Conservation (phyloP, 2,888 invertebrate species). For the Eutolmus rufibarbis region DNA sequence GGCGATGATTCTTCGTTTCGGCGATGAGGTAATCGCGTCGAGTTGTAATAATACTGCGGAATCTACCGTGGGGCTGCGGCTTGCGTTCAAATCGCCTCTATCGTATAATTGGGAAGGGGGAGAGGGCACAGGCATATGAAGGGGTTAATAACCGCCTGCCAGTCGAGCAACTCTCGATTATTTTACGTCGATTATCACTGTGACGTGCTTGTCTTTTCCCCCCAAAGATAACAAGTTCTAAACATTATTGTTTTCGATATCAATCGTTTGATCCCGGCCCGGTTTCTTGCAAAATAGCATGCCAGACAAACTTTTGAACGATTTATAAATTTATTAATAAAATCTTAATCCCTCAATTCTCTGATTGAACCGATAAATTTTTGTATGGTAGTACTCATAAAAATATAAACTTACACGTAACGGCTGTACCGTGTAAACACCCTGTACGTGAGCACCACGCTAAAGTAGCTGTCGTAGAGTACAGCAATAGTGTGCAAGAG, state of each 20-base stretch:
- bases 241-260: neutral
- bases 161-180: neutral
- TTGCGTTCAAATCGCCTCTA: neutral
- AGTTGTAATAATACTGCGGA: neutral
- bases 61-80: neutral
- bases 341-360: too few species aligned
- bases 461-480: too few species aligned
- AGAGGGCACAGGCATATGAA: neutral
- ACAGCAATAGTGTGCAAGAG: too few species aligned
- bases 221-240: neutral
- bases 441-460: too few species aligned
- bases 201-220: neutral
- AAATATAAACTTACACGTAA: too few species aligned
- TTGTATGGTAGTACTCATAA: too few species aligned
- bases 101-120: neutral
- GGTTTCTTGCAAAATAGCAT: too few species aligned
- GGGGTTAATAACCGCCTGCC: neutral
- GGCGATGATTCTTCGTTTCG: conserved; percentile 8
- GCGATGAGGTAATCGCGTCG: neutral
- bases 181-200: neutral
- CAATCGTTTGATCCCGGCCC: neutral
- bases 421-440: too few species aligned
- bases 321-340: too few species aligned
- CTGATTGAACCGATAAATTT: too few species aligned
- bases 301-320: too few species aligned